These are phyloP conservation scores for Mus pahari DNA, from an alignment of 2,113 vertebrate species.

Conservation along the genomic window DNA sequence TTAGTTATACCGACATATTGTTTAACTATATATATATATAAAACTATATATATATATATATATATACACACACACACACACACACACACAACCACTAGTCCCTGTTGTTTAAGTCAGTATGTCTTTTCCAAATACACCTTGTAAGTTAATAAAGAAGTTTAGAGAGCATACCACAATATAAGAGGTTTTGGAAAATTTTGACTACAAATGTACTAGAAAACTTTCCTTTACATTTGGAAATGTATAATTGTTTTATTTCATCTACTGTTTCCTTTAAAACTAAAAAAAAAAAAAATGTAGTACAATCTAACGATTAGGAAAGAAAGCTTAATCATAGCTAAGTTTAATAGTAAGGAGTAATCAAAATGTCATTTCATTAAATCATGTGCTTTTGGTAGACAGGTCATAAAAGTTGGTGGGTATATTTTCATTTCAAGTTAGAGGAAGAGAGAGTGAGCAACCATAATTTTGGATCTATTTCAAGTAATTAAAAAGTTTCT, in stretches of 20 bases:
- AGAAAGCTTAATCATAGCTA: neutral
- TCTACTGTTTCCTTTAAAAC: neutral
- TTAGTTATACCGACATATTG: neutral
- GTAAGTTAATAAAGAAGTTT: slow-evolving; percentile 44
- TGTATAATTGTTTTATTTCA: neutral
- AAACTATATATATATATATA: too few species aligned
- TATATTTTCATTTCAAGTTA: slow-evolving; percentile 48
- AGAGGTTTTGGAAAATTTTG: slow-evolving; percentile 13
- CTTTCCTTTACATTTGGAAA: neutral
- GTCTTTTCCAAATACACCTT: neutral
- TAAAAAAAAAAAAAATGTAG: neutral
- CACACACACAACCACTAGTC: neutral
- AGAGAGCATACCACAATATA: neutral
- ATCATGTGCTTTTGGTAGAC: neutral
- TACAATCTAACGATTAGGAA: slow-evolving; percentile 27
- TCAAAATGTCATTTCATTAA: slow-evolving; percentile 35
- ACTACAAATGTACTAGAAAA: neutral
- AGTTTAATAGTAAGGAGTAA: neutral
- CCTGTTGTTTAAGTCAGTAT: neutral
- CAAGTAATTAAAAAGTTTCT: neutral
- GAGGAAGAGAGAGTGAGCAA: neutral
- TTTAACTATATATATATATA: neutral
- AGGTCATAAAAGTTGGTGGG: neutral
- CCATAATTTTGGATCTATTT: neutral
- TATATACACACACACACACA: too few species aligned